phyloP scores from a whole-genome alignment of 2,797 vertebrate genomes.

The Diplodus puntazzo region DNA sequence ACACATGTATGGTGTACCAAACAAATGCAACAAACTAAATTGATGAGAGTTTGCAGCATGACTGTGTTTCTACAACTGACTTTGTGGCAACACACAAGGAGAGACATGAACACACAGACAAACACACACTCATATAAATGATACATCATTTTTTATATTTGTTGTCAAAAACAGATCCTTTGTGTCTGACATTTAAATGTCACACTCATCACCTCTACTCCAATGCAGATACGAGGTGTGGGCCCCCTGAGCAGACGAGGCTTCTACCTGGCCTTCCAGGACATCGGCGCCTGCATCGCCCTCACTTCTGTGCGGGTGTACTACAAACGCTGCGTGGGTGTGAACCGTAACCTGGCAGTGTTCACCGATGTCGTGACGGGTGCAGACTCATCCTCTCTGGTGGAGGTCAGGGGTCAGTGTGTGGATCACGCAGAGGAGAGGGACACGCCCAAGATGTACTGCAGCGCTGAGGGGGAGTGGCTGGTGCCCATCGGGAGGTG shows the following conservation, averaged over 20 bases:
- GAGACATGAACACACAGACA: background rate
- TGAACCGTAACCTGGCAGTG: slow-evolving; percentile 93
- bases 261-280: slow-evolving; percentile 98
- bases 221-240: slow-evolving; percentile 87
- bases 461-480: slow-evolving; percentile 98
- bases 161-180: background rate
- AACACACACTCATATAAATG: background rate
- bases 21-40: too few relatives aligned
- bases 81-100: background rate
- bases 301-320: slow-evolving; percentile 94
- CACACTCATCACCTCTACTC: background rate
- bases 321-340: slow-evolving; percentile 94
- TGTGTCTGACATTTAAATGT: background rate
- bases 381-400: slow-evolving; percentile 94
- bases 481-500: slow-evolving; percentile 97
- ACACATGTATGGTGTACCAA: background rate
- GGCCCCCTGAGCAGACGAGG: slow-evolving; percentile 92
- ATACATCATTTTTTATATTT: background rate
- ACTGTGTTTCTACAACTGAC: background rate
- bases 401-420: slow-evolving; percentile 95
- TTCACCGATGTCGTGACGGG: slow-evolving; percentile 96
- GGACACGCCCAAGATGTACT: slow-evolving; percentile 99
- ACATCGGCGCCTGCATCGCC: slow-evolving; percentile 96
- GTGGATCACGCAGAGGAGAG: slow-evolving; percentile 95
- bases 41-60: background rate